A percentile compares a stretch with the other conserved stretches of the same genome.
phyloP scores from a whole-genome alignment of 2,888 invertebrate genomes.

The Oithona nana region DNA sequence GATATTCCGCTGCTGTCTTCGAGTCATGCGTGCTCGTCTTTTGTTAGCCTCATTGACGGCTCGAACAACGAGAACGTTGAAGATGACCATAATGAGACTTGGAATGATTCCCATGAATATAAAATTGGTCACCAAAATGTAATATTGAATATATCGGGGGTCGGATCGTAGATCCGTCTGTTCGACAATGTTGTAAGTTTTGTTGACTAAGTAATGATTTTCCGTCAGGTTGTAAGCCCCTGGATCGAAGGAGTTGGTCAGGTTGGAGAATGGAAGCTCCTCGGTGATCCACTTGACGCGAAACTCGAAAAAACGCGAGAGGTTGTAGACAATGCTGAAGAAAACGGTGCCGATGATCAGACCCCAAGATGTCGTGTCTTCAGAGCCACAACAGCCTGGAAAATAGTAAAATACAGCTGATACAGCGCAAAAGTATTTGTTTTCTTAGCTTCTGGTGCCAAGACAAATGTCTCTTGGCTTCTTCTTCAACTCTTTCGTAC shows the following conservation, averaged over 20 bases:
- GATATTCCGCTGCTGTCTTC: slow-evolving; percentile 7
- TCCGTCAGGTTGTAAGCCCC: background rate
- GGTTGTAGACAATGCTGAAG: slow-evolving; percentile 2
- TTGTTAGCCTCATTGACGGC: slow-evolving; percentile 8
- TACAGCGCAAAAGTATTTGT: background rate
- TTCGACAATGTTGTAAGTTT: background rate
- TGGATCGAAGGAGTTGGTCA: background rate
- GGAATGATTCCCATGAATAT: slow-evolving; percentile 7
- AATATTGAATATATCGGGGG: slow-evolving; percentile 5
- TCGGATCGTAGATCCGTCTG: background rate
- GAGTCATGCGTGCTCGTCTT: slow-evolving; percentile 4
- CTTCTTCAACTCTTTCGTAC: no score
- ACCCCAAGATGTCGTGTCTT: slow-evolving; percentile 5
- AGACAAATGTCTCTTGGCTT: no score
- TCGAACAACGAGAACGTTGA: slow-evolving; percentile 10
- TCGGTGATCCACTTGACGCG: background rate
- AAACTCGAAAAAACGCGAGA: slow-evolving; percentile 7
- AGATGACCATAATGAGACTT: slow-evolving; percentile 5
- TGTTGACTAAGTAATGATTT: background rate
- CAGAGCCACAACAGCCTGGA: slow-evolving; percentile 8
- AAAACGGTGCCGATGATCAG: slow-evolving; percentile 3
- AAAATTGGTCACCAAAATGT: slow-evolving; percentile 8
- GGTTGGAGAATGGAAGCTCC: background rate
- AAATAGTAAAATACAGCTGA: no score
- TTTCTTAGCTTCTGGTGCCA: background rate